These are phyloP conservation scores for Struthidea cinerea DNA, from an alignment of 2,113 vertebrate genomes.

Conservation along the genomic window DNA sequence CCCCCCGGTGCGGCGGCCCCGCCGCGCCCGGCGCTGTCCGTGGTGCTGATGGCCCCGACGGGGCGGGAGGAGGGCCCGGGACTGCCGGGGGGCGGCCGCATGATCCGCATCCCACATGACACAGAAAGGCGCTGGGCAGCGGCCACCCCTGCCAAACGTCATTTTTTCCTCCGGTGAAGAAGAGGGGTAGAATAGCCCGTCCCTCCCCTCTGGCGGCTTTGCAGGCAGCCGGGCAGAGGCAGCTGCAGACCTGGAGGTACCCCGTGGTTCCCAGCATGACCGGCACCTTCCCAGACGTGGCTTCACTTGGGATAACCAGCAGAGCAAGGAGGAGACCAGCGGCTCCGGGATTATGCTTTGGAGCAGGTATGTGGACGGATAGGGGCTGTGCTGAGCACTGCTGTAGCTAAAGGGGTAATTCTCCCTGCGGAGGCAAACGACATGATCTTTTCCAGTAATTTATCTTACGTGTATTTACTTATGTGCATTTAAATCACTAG, in stretches of 20 bases:
- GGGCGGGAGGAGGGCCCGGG: background rate
- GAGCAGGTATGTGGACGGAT: constrained; percentile 59
- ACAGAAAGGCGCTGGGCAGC: background rate
- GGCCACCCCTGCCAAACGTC: constrained; percentile 28
- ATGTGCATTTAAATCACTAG: background rate
- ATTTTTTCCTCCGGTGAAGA: background rate
- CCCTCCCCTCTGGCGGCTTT: background rate
- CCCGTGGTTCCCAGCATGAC: background rate
- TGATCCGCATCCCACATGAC: constrained; percentile 63
- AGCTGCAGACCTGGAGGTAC: background rate
- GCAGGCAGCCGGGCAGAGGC: background rate
- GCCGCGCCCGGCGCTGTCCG: background rate
- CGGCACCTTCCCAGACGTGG: background rate
- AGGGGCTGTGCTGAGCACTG: background rate
- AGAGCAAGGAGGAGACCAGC: background rate
- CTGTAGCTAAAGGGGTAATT: background rate
- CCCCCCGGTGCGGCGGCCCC: background rate
- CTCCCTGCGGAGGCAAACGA: background rate
- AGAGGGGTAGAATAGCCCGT: background rate
- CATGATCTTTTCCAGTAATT: background rate
- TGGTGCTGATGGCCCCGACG: background rate
- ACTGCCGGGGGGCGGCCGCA: constrained; percentile 12
- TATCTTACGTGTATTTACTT: background rate
- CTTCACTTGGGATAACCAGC: background rate
- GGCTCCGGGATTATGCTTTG: background rate